Evolutionary conservation across 1,140 invertebrate genomes (phyloP).

Genomic region (Ganaspis sp.): DNA sequence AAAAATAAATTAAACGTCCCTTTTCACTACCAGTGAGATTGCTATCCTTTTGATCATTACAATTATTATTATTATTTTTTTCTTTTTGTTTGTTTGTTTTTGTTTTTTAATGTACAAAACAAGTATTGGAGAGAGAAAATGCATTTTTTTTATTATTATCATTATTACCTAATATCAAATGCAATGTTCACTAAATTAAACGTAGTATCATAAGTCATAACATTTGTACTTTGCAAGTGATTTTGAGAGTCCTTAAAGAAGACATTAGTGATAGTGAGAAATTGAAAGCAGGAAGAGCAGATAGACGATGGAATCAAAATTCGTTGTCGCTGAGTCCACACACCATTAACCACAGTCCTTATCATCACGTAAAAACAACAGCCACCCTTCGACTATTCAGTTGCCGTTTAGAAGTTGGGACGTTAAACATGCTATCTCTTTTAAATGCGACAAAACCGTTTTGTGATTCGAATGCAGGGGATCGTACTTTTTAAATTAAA

Average conservation of each 20-base stretch:
- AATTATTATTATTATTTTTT: no score
- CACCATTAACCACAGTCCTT: slow-evolving; percentile 64
- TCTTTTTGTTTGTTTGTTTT: no score
- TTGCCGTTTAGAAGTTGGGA: slow-evolving; percentile 54
- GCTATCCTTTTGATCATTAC: no score
- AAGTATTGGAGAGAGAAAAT: no score
- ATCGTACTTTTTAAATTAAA: slow-evolving; percentile 1
- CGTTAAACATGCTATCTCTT: slow-evolving; percentile 58
- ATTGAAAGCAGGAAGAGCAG: slow-evolving; percentile 43
- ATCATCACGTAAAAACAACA: slow-evolving; percentile 68
- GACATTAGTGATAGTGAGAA: slow-evolving; percentile 26
- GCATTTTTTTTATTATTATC: no score
- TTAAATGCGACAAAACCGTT: slow-evolving; percentile 57
- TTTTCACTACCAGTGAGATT: no score
- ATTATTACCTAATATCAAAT: no score
- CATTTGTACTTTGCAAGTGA: not conserved
- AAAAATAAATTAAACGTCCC: no score
- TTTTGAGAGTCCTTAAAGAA: slow-evolving; percentile 35
- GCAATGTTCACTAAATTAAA: no score
- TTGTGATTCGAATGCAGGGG: slow-evolving; percentile 50
- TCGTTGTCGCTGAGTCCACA: slow-evolving; percentile 44
- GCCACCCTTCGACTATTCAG: slow-evolving; percentile 52
- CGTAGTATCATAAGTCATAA: no score
- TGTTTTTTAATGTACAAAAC: no score
- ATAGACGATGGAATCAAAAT: slow-evolving; percentile 36